Base-by-base conservation (phyloP, 1,140 invertebrate species). In the Drosophila oshimai region DNA sequence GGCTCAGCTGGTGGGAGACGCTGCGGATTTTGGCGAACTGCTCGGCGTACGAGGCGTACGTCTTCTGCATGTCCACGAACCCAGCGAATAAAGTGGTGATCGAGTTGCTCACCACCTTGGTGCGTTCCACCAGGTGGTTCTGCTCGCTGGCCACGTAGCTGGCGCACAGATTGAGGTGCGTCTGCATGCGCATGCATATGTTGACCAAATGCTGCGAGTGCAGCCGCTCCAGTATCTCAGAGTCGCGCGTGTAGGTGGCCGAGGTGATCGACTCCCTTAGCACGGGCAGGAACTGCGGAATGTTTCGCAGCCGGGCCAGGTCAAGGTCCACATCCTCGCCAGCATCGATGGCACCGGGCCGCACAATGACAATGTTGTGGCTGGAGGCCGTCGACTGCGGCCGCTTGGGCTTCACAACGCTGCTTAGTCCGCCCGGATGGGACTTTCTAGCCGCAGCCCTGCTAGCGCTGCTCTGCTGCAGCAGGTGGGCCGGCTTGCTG, bases 261-360 rank as follows among this genome's bases (percentile, higher is more conserved):
- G 97, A 92, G 62, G 96, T 97, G 2, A 98, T 90, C 0, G 97
- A 97, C 6, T 96, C 96, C 34, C 96, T 91, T 94, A 99, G 97
- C 17, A 99, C 97, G 1, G 98, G 98, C 44, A 98, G 91, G 90
- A 99, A 98, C 91, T 97, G 96, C 6, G 97, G 97, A 72, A 98
- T 97, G 72, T 93, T 95, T 91, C 95, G 94, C 18, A 98, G 90
- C 72, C 95, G 93, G 10, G 94, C 91, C 37, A 98, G 92, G 86
- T 98, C 96, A 2, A 95, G 94, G 92, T 98, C 97, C 65, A 95
- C 94, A 73, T 95, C 95, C 37, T 93, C 91, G 33, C 92, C 93
- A 41, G 90, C 93, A 67, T 93, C 92, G 4, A 91, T 91, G 12
- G 91, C 61, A 0, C 96, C 95, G 42, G 95, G 93, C 64, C 97